Conservation (phyloP, 64 coral and sea anemone species). For the Porites australiensis region DNA sequence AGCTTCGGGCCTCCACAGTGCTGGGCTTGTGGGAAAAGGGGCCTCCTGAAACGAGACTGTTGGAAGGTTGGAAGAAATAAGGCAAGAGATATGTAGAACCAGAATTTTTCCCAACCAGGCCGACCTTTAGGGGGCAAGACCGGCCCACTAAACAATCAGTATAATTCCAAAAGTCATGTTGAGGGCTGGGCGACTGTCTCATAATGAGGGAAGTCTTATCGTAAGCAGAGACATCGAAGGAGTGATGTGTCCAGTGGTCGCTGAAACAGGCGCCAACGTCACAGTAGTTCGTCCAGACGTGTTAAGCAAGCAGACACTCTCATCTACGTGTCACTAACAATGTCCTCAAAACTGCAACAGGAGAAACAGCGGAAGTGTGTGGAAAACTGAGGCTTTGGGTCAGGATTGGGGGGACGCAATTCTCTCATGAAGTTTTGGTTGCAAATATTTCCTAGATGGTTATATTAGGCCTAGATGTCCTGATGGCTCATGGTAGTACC, state of each 20-base stretch:
- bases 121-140: not conserved
- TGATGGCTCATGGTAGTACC: too few relatives aligned
- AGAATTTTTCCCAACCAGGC: not conserved
- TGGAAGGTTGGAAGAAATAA: not conserved
- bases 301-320: conserved; percentile 2
- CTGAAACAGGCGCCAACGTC: conserved; percentile 55
- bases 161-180: conserved; percentile 10
- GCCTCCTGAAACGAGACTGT: conserved; percentile 24
- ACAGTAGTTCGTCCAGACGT: conserved; percentile 46
- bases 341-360: conserved; percentile 39
- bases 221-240: conserved; percentile 29
- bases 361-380: not conserved
- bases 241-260: not conserved
- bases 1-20: not conserved
- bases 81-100: not conserved
- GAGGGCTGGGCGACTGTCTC: not conserved
- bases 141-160: not conserved
- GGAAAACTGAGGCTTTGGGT: conserved; percentile 7
- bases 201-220: not conserved
- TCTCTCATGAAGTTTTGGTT: conserved; percentile 12
- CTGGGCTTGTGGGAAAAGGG: conserved; percentile 50
- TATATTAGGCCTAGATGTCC: conserved; percentile 4
- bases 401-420: conserved; percentile 4
- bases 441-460: conserved; percentile 25
- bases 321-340: not conserved